phyloP scores from a whole-genome alignment of 2,113 vertebrate species.

The Diphyllodes magnificus region DNA sequence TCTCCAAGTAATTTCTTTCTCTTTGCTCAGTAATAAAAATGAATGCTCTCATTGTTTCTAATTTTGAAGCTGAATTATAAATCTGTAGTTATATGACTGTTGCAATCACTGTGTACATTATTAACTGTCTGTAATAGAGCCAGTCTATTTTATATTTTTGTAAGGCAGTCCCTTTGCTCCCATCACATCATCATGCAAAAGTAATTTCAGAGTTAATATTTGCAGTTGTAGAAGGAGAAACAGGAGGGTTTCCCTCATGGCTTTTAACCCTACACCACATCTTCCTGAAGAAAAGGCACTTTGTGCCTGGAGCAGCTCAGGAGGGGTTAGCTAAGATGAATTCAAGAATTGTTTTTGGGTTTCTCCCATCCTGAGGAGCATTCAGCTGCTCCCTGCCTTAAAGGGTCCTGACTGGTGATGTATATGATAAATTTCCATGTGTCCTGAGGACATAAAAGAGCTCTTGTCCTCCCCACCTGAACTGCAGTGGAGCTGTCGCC shows the following conservation, averaged over 20 bases:
- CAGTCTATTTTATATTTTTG: neutral
- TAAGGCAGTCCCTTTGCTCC: neutral
- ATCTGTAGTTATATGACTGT: neutral
- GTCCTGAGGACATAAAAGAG: neutral
- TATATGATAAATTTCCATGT: accelerated
- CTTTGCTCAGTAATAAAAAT: neutral
- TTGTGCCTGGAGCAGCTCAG: neutral
- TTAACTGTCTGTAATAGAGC: neutral
- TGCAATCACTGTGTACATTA: neutral
- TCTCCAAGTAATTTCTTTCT: neutral
- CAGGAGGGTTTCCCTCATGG: neutral
- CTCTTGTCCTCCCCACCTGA: neutral
- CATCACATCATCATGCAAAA: neutral
- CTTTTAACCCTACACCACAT: neutral
- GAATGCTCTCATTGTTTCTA: neutral
- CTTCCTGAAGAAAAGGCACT: neutral
- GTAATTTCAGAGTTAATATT: neutral
- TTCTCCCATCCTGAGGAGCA: neutral
- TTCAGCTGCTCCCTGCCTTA: neutral
- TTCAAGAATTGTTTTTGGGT: neutral
- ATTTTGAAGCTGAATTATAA: neutral
- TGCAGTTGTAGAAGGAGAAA: neutral
- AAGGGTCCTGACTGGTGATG: neutral
- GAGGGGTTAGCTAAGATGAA: neutral
- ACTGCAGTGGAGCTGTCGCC: neutral